Conservation (phyloP, 92 coral and sea anemone genomes). For the Metridium senile region DNA sequence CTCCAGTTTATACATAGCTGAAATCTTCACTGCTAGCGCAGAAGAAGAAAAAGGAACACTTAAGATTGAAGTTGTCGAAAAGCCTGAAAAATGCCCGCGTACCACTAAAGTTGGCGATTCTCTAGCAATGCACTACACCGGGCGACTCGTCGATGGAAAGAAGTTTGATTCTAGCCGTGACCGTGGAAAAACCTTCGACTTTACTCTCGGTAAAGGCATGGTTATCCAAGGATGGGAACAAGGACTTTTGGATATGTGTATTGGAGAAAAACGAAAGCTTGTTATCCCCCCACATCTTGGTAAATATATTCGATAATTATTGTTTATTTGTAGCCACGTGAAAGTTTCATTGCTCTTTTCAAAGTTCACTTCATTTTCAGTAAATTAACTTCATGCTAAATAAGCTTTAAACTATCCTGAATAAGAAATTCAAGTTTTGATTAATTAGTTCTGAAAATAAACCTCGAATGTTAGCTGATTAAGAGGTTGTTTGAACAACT, state of each 20-base stretch:
- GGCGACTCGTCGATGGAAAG: slow-evolving; percentile 74
- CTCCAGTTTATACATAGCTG: slow-evolving; percentile 12
- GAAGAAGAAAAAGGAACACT: slow-evolving; percentile 51
- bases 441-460: no score
- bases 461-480: no score
- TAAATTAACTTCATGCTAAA: neutral
- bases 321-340: neutral
- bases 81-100: slow-evolving; percentile 78
- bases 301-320: slow-evolving; percentile 6
- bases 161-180: slow-evolving; percentile 84
- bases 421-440: no score
- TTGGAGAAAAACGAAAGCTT: slow-evolving; percentile 92
- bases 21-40: slow-evolving; percentile 7
- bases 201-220: slow-evolving; percentile 91
- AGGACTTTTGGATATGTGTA: slow-evolving; percentile 95
- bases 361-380: neutral
- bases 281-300: slow-evolving; percentile 91
- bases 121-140: slow-evolving; percentile 84
- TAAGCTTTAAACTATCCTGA: neutral
- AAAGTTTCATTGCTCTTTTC: neutral
- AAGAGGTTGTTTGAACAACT: no score
- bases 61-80: slow-evolving; percentile 74
- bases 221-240: slow-evolving; percentile 97
- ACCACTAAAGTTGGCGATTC: slow-evolving; percentile 70
- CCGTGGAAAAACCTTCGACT: slow-evolving; percentile 84